These are phyloP conservation scores for Anoncus sp. DNA, from an alignment of 2,888 invertebrate species.

Conservation along the genomic window DNA sequence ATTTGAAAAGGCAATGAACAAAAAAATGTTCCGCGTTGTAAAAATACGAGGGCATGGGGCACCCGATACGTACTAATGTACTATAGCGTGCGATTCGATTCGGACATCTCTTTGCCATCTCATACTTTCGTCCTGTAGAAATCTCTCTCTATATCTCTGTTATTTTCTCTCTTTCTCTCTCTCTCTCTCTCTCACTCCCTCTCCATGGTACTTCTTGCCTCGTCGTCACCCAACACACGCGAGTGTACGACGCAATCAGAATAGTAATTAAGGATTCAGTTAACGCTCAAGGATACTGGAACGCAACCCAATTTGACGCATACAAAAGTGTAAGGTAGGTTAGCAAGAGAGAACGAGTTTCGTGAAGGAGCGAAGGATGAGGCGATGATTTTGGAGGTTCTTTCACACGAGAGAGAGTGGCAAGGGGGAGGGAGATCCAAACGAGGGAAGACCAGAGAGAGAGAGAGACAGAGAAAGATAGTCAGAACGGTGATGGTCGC, in stretches of 20 bases:
- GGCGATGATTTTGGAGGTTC: slow-evolving; percentile 50
- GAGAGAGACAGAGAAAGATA: slow-evolving; percentile 25
- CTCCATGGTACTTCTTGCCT: not conserved
- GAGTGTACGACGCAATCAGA: slow-evolving; percentile 75
- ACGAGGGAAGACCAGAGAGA: slow-evolving; percentile 30
- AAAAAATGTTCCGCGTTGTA: not conserved
- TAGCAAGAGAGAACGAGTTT: slow-evolving; percentile 67
- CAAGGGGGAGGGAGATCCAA: slow-evolving; percentile 32
- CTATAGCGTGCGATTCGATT: slow-evolving; percentile 30
- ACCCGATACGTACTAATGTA: not conserved
- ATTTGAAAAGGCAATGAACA: not conserved
- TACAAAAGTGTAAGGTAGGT: slow-evolving; percentile 76
- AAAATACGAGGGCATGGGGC: not conserved
- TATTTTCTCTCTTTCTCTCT: slow-evolving; percentile 1
- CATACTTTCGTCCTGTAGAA: slow-evolving; percentile 17
- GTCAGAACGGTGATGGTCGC: slow-evolving; percentile 25
- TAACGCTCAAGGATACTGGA: slow-evolving; percentile 77
- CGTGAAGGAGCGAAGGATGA: slow-evolving; percentile 38
- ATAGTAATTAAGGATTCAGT: slow-evolving; percentile 81
- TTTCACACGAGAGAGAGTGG: slow-evolving; percentile 24
- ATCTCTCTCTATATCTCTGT: not conserved
- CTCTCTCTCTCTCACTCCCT: not conserved
- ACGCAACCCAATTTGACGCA: slow-evolving; percentile 79
- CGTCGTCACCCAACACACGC: slow-evolving; percentile 31
- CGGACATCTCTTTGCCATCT: slow-evolving; percentile 14